Conservation (phyloP, 2,113 vertebrate genomes). For the Hypomesus transpacificus region DNA sequence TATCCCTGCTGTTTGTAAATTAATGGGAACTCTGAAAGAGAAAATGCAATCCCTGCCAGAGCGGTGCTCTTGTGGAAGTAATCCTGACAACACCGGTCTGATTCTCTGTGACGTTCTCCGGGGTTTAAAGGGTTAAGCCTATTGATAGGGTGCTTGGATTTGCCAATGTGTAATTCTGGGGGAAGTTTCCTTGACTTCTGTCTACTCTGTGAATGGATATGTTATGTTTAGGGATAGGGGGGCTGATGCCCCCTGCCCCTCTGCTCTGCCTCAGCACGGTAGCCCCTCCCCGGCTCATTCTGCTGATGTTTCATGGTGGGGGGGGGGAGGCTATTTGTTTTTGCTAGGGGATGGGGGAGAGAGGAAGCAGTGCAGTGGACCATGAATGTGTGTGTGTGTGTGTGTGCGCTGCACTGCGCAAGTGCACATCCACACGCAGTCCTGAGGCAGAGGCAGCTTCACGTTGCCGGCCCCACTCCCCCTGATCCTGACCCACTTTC, state of each 20-base stretch:
- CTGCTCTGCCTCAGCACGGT: too few species aligned
- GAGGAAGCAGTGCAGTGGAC: conserved; percentile 35
- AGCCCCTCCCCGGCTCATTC: not conserved
- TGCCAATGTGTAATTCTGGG: conserved; percentile 22
- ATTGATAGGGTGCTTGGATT: conserved; percentile 37
- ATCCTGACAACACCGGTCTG: conserved; percentile 29
- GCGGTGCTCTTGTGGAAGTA: conserved; percentile 27
- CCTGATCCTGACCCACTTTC: conserved; percentile 56
- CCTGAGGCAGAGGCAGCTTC: not conserved
- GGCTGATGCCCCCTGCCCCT: too few species aligned
- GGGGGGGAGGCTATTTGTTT: conserved; percentile 55
- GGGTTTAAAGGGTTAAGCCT: conserved; percentile 55
- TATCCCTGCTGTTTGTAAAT: conserved; percentile 32
- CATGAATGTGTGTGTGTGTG: conserved; percentile 34
- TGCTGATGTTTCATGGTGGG: not conserved
- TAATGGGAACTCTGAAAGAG: conserved; percentile 16
- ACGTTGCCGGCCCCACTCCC: conserved; percentile 17
- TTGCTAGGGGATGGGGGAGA: conserved; percentile 25
- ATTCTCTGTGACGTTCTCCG: conserved; percentile 19
- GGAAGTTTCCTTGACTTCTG: conserved; percentile 34
- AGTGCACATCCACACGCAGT: conserved; percentile 19
- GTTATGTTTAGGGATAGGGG: not conserved
- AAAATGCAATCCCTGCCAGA: conserved; percentile 20
- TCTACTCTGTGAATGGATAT: not conserved
- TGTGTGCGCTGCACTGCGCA: not conserved